Conservation (phyloP, 2,888 invertebrate species). For the Apomyelois bistriatella region DNA sequence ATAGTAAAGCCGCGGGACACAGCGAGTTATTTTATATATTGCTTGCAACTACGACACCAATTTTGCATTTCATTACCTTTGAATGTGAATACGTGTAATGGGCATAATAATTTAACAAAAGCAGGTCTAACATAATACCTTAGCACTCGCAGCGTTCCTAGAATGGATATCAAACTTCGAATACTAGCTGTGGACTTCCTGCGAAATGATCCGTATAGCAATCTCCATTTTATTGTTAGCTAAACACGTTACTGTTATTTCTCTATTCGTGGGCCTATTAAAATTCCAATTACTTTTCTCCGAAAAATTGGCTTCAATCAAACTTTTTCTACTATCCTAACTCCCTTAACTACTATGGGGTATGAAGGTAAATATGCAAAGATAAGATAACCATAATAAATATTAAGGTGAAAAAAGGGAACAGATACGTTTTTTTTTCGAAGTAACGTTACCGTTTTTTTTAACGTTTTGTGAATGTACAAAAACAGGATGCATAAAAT, state of each 20-base stretch:
- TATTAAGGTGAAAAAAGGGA: too few species aligned
- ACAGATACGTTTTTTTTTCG: too few species aligned
- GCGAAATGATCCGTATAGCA: constrained; percentile 15
- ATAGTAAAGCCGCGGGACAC: background rate
- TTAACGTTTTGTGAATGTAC: too few species aligned
- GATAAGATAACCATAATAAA: too few species aligned
- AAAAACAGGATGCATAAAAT: too few species aligned
- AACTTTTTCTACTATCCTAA: too few species aligned
- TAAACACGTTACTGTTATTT: background rate
- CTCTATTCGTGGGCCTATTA: background rate
- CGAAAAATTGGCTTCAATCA: background rate
- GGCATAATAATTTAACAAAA: background rate
- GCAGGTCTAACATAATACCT: background rate
- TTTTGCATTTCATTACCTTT: constrained; percentile 1
- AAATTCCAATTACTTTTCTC: background rate
- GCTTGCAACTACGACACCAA: constrained; percentile 13
- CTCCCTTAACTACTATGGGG: too few species aligned
- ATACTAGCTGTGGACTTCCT: constrained; percentile 19
- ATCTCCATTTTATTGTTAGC: background rate
- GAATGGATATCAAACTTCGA: constrained; percentile 25
- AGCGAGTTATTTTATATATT: background rate
- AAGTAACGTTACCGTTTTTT: too few species aligned
- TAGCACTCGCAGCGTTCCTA: constrained; percentile 17
- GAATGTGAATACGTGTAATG: constrained; percentile 1
- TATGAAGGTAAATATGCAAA: too few species aligned